Evolutionary conservation across 2,113 vertebrate species (phyloP), one percentile per base, ranked within the genome.

Genomic region (Microtus ochrogaster): DNA sequence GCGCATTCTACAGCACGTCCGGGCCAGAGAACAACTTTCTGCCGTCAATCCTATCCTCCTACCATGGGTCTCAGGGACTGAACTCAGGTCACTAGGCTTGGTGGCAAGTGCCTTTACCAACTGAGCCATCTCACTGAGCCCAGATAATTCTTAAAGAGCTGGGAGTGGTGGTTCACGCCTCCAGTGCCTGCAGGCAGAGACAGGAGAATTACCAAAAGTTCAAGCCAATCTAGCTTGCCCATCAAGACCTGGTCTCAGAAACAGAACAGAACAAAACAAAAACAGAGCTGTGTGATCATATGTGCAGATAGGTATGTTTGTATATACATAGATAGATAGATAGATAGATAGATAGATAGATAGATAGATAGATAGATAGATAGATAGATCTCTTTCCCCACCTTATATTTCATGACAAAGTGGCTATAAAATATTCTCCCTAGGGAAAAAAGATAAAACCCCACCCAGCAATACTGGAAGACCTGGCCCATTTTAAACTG

Each of bases 371-470:
- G 9, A 36, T 11, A 36, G 73, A 7, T 3, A 33, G 58, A 76
- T 28, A 12, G 9, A 55, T 21, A 19, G 73, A 77, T 77, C 76
- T 70, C 24, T 70, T 83, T 94, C 16, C 4, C 4, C 10, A 83
- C 17, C 79, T 78, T 87, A 86, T 6, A 3, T 49, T 90, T 73
- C 88, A 79, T 84, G 70, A 84, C 26, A 49, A 90, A 70, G 55
- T 66, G 65, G 13, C 85, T 94, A 19, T 91, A 76, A 96, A 90
- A 77, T 52, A 65, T 8, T 92, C 52, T 96, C 78, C 7, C 3
- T 58, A 65, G 6, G 1, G 2, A 12, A 79, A 24, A 89, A 85
- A 58, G 17, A 41, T 76, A 36, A 70, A 70, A 72, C 41, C 12
- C 24, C 65, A 28, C 16, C 7, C 74, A 76, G 19, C 58, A 74